phyloP scores from a whole-genome alignment of 2,113 vertebrate genomes.

The Tauraco erythrolophus region DNA sequence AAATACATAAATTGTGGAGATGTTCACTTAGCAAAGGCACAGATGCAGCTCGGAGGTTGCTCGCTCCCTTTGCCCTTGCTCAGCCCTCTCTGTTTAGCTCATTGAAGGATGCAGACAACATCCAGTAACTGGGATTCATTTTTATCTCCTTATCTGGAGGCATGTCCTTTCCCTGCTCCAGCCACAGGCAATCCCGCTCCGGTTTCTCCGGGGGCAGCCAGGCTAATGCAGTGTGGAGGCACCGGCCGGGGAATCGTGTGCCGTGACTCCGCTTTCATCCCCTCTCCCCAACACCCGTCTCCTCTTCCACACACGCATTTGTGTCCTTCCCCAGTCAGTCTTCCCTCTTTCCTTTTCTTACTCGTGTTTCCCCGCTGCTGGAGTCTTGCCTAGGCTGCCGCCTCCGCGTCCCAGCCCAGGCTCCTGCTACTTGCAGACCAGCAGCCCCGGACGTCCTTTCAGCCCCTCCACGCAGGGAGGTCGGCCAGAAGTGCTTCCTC shows the following conservation, averaged over 20 bases:
- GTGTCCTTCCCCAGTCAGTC: neutral
- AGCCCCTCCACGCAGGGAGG: neutral
- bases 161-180: neutral
- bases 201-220: neutral
- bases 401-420: neutral
- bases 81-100: neutral
- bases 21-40: neutral
- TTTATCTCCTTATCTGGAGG: slow-evolving; percentile 34
- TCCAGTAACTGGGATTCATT: neutral
- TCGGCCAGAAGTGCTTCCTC: neutral
- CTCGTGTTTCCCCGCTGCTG: neutral
- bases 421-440: neutral
- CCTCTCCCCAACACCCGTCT: neutral
- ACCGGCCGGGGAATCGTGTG: neutral
- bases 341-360: neutral
- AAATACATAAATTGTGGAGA: neutral
- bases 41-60: accelerated
- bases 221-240: accelerated
- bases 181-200: accelerated
- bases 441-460: neutral
- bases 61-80: slow-evolving; percentile 7
- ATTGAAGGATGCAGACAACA: neutral
- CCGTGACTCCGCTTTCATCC: neutral
- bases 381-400: neutral
- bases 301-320: neutral